phyloP scores from a whole-genome alignment of 2,888 invertebrate genomes.

The Nasonovia ribisnigri region DNA sequence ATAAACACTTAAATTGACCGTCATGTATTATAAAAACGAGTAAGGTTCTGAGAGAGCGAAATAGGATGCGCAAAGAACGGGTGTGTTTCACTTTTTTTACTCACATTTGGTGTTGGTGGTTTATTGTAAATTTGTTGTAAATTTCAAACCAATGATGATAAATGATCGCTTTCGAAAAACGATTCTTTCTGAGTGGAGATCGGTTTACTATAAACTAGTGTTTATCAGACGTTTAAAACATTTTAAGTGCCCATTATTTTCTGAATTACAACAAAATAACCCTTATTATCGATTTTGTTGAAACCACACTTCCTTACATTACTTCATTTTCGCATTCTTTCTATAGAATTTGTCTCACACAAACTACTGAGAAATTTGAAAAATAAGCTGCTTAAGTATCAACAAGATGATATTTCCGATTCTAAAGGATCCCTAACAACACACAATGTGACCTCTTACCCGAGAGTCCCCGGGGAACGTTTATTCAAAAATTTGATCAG shows the following conservation, averaged over 20 bases:
- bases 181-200: not conserved
- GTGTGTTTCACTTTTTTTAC: not conserved
- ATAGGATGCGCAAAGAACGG: not conserved
- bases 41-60: not conserved
- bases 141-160: not conserved
- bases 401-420: not conserved
- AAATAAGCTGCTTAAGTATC: not conserved
- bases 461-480: not conserved
- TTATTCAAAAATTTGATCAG: not conserved
- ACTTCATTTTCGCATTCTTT: not conserved
- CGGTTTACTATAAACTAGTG: not conserved
- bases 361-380: not conserved
- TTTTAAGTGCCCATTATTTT: slow-evolving; percentile 7
- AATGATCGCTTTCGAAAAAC: not conserved
- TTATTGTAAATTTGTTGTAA: not conserved
- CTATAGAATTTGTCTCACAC: not conserved
- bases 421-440: not conserved
- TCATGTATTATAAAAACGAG: not conserved
- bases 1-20: not conserved
- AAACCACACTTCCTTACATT: not conserved
- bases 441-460: not conserved
- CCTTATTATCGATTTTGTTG: slow-evolving; percentile 19
- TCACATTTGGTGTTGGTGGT: not conserved
- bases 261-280: slow-evolving; percentile 9
- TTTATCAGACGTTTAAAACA: not conserved